phyloP scores from a whole-genome alignment of 2,888 invertebrate species.

The Leptopilina myrica region DNA sequence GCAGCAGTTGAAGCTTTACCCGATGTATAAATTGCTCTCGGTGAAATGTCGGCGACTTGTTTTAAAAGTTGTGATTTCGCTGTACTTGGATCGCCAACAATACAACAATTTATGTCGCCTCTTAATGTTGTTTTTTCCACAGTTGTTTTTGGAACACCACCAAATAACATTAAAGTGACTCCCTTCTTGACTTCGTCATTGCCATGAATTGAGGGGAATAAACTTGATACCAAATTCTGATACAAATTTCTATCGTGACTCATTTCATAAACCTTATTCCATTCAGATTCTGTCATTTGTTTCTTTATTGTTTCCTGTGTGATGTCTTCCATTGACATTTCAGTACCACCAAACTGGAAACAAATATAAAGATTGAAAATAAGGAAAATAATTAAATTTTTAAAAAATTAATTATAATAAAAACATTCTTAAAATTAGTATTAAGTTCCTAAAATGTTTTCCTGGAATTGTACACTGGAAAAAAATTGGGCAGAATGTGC shows the following conservation, averaged over 20 bases:
- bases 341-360: conserved; percentile 87
- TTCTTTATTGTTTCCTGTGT: conserved; percentile 94
- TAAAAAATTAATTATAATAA: too few species aligned
- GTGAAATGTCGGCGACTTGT: conserved; percentile 95
- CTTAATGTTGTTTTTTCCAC: conserved; percentile 93
- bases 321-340: conserved; percentile 90
- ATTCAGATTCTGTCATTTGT: conserved; percentile 95
- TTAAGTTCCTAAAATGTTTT: too few species aligned
- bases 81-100: conserved; percentile 99
- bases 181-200: conserved; percentile 97
- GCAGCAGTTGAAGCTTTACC: conserved; percentile 99
- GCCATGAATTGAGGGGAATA: conserved; percentile 98
- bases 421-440: too few species aligned
- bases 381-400: too few species aligned
- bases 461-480: too few species aligned
- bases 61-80: conserved; percentile 98
- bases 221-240: conserved; percentile 90
- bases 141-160: conserved; percentile 97
- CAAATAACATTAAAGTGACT: conserved; percentile 95
- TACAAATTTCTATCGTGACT: conserved; percentile 95
- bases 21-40: conserved; percentile 98
- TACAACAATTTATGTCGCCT: conserved; percentile 98
- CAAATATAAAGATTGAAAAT: background rate
- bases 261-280: conserved; percentile 98
- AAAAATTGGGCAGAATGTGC: too few species aligned